phyloP scores from a whole-genome alignment of 2,888 invertebrate species.

The Polyommatus iphigenia region DNA sequence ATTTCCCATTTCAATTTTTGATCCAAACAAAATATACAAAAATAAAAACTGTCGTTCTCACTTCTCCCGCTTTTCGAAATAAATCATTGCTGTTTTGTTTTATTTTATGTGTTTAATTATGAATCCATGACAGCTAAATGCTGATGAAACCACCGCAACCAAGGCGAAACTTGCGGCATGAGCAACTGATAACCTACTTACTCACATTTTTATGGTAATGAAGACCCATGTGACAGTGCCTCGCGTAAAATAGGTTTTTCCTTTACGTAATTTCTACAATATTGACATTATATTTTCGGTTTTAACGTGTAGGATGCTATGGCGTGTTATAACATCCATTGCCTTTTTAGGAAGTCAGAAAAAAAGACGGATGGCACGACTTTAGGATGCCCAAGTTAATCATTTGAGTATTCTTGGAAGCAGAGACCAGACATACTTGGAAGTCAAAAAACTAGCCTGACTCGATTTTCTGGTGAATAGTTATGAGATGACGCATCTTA shows the following conservation, averaged over 20 bases:
- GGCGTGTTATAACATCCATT: not conserved
- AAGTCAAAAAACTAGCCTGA: not conserved
- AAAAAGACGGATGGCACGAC: not conserved
- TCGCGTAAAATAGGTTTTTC: not conserved
- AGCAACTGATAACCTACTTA: slow-evolving; percentile 1
- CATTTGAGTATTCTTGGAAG: not conserved
- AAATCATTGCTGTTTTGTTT: no score
- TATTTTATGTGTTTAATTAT: not conserved
- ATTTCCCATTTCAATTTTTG: no score
- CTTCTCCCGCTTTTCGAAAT: no score
- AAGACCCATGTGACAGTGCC: not conserved
- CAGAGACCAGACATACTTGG: no score
- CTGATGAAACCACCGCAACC: not conserved
- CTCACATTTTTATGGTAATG: slow-evolving; percentile 12
- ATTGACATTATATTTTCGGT: not conserved
- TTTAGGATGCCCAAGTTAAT: not conserved
- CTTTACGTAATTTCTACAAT: not conserved
- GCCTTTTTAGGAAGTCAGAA: not conserved
- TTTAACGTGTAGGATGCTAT: not conserved
- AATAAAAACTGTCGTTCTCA: no score
- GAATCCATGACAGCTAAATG: not conserved
- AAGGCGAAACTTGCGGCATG: not conserved
- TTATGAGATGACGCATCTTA: not conserved
- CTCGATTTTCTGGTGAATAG: not conserved
- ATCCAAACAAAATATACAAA: no score